Conservation (phyloP, 2,113 vertebrate genomes). For the Herpetotheres cachinnans region DNA sequence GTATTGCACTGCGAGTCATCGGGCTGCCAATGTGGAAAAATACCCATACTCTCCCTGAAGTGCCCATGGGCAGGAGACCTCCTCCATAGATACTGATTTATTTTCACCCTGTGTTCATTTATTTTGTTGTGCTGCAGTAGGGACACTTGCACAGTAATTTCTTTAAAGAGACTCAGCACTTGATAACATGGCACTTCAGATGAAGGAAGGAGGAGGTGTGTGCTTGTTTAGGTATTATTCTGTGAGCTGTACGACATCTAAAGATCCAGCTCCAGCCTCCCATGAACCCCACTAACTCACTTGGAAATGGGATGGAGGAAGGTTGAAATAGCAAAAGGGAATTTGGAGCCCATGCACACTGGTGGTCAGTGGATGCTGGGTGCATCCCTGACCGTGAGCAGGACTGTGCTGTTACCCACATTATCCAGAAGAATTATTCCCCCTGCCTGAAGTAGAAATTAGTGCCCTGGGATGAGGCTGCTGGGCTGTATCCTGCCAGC, state of each 20-base stretch:
- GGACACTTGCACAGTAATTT: background rate
- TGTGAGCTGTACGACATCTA: accelerated
- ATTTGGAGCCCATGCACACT: accelerated
- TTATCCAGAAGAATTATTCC: background rate
- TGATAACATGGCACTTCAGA: background rate
- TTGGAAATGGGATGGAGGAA: background rate
- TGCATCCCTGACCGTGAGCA: background rate
- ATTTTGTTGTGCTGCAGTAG: background rate
- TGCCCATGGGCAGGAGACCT: background rate
- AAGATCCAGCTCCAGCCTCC: background rate
- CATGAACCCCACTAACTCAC: background rate
- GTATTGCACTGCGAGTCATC: background rate
- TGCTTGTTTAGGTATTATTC: background rate
- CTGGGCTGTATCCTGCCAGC: background rate
- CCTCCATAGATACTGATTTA: background rate
- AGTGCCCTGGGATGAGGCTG: background rate
- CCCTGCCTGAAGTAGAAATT: background rate
- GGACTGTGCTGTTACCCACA: background rate
- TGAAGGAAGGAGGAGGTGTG: background rate
- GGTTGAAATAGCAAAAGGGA: background rate
- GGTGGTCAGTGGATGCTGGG: background rate
- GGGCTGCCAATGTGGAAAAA: background rate
- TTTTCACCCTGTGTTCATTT: background rate
- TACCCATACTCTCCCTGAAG: background rate
- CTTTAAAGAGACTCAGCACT: background rate